These are phyloP conservation scores for Polyodon spathula DNA, from an alignment of 2,113 vertebrate genomes.

Conservation along the genomic window DNA sequence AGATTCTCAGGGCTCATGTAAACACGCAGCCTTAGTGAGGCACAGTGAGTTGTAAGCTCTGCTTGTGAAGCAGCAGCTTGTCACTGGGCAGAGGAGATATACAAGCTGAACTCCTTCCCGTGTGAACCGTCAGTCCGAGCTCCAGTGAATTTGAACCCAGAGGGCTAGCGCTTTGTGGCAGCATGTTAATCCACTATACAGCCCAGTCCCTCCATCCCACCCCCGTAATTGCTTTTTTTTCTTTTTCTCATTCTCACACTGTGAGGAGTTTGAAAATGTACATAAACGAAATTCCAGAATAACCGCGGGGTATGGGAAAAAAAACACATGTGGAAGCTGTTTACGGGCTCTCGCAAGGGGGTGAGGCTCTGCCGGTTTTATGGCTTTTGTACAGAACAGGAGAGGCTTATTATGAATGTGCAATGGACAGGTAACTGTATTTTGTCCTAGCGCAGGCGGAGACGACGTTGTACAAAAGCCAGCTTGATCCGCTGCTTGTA, in stretches of 20 bases:
- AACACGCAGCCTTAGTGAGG: constrained; percentile 1
- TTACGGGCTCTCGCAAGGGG: constrained; percentile 35
- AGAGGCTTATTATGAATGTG: constrained; percentile 22
- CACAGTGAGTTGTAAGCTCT: constrained; percentile 8
- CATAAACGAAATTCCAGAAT: constrained; percentile 55
- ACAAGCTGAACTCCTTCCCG: constrained; percentile 25
- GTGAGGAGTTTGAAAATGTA: constrained; percentile 56
- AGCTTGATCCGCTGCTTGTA: neutral
- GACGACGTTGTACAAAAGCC: neutral
- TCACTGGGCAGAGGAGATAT: constrained; percentile 20
- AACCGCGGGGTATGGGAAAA: constrained; percentile 49
- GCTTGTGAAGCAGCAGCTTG: constrained; percentile 1
- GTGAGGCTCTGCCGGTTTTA: constrained; percentile 29
- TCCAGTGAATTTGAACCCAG: constrained; percentile 13
- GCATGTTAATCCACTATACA: constrained; percentile 16
- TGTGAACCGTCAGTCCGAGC: constrained; percentile 37
- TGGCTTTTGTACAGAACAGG: constrained; percentile 31
- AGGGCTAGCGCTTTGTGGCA: neutral
- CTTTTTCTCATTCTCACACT: constrained; percentile 49
- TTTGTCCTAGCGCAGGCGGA: neutral
- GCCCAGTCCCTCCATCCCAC: constrained; percentile 12
- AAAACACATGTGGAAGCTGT: constrained; percentile 54
- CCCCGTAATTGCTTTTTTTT: constrained; percentile 42
- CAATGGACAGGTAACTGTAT: constrained; percentile 3
- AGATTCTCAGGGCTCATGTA: constrained; percentile 37